phyloP scores from a whole-genome alignment of 1,140 invertebrate species.

The Heliconius hermathena region DNA sequence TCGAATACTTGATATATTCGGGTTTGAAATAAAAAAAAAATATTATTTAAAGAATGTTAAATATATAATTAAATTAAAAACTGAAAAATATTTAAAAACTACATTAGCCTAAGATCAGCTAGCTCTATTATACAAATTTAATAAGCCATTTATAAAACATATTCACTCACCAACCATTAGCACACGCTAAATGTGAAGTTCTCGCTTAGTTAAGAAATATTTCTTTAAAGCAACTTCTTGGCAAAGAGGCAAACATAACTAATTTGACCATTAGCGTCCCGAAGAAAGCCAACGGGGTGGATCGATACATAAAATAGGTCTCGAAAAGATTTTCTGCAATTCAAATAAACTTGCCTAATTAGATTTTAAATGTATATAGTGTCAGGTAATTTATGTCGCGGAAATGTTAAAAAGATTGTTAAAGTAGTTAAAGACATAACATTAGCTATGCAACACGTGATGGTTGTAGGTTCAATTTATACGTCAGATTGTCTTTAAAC shows the following conservation, averaged over 20 bases:
- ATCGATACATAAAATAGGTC: constrained; percentile 21
- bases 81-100: no score
- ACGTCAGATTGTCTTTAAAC: no score
- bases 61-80: no score
- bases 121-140: neutral
- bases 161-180: neutral
- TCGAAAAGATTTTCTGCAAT: constrained; percentile 20
- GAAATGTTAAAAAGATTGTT: neutral
- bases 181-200: neutral
- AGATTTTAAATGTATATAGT: neutral
- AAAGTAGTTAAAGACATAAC: no score
- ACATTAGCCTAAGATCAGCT: no score
- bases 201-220: constrained; percentile 22
- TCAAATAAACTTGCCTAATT: constrained; percentile 25
- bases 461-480: no score
- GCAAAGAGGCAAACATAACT: constrained; percentile 28
- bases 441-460: no score
- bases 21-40: no score
- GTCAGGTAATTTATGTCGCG: neutral
- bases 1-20: no score
- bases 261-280: constrained; percentile 20
- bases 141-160: neutral
- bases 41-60: no score
- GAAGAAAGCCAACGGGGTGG: constrained; percentile 10
- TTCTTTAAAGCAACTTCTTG: constrained; percentile 27